phyloP scores from a whole-genome alignment of 92 coral and sea anemone species.

The Scolanthus callimorphus region DNA sequence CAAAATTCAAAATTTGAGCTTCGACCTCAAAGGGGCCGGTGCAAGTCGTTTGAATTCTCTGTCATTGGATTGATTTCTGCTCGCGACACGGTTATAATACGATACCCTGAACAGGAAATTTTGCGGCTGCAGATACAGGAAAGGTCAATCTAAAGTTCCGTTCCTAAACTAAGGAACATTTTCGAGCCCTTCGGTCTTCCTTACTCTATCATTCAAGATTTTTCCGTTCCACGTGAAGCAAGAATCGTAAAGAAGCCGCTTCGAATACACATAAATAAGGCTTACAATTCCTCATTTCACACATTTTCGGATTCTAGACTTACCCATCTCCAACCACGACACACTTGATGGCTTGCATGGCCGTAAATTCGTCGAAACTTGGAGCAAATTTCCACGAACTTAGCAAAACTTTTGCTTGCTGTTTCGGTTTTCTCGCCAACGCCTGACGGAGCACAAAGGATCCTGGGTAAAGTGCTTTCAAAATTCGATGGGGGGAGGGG shows the following conservation, averaged over 20 bases:
- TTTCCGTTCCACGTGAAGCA: slow-evolving; percentile 3
- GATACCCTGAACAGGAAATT: too few relatives aligned
- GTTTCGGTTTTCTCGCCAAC: slow-evolving; percentile 31
- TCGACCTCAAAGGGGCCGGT: too few relatives aligned
- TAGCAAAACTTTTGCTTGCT: slow-evolving; percentile 27
- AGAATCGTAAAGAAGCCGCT: not conserved
- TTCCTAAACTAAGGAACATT: not conserved
- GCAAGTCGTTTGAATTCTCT: too few relatives aligned
- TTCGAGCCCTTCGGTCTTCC: not conserved
- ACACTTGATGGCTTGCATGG: slow-evolving; percentile 65
- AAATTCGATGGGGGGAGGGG: too few relatives aligned
- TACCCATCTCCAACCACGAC: slow-evolving; percentile 72
- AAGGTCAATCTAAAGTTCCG: not conserved
- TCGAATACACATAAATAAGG: not conserved
- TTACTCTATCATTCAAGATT: not conserved
- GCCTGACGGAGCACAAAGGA: slow-evolving; percentile 35
- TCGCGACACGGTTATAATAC: too few relatives aligned
- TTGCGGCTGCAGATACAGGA: too few relatives aligned
- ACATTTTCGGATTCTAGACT: slow-evolving; percentile 7
- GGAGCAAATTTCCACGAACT: slow-evolving; percentile 24
- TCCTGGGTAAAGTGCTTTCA: too few relatives aligned
- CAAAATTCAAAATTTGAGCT: too few relatives aligned
- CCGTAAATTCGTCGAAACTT: slow-evolving; percentile 21
- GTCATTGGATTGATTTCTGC: too few relatives aligned
- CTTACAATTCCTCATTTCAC: not conserved